Conservation (phyloP, 2,797 vertebrate genomes). For the Chiroxiphia lanceolata region DNA sequence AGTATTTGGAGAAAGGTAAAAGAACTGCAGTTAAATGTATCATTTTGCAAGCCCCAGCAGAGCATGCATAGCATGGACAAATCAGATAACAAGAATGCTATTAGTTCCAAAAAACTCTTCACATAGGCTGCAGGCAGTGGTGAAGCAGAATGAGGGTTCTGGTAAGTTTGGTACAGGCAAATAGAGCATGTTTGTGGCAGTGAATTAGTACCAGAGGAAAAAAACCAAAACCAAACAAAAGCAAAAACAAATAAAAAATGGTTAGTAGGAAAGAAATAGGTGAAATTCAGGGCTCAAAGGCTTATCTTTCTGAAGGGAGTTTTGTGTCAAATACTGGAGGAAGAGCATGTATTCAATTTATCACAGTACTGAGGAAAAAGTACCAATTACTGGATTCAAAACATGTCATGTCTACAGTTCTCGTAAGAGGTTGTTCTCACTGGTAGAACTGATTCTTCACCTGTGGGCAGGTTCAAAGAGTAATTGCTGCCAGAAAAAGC, state of each 20-base stretch:
- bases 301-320: not conserved
- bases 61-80: not conserved
- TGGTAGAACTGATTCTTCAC: not conserved
- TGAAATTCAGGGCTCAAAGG: not conserved
- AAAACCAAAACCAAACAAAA: rapidly evolving
- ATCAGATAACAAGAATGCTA: not conserved
- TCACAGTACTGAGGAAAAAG: not conserved
- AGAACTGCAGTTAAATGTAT: not conserved
- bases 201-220: not conserved
- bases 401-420: not conserved
- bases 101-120: not conserved
- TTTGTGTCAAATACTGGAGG: not conserved
- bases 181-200: not conserved
- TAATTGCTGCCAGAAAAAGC: not conserved
- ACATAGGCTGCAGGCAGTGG: not conserved
- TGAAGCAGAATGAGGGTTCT: not conserved
- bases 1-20: not conserved
- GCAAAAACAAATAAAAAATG: not conserved
- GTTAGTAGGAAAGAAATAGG: not conserved
- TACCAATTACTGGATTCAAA: not conserved
- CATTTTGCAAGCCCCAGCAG: not conserved
- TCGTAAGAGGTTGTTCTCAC: not conserved
- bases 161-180: not conserved
- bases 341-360: not conserved
- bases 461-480: not conserved